Evolutionary conservation across 2,113 vertebrate genomes (phyloP).

Genomic region (Mesocricetus auratus): DNA sequence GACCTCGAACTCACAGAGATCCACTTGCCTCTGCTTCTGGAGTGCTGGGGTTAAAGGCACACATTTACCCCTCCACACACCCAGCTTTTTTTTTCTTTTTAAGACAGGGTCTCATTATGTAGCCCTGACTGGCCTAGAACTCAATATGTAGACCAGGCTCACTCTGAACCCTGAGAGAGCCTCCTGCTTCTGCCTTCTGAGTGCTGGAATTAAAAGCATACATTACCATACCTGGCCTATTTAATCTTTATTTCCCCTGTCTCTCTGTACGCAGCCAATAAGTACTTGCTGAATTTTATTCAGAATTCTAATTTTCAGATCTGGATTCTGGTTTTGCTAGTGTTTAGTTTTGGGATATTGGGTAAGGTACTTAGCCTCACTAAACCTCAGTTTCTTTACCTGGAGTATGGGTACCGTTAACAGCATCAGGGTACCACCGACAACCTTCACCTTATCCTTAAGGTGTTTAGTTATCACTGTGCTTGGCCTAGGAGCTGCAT

Average conservation of each 20-base stretch:
- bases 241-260: not conserved
- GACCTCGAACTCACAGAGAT: too few relatives aligned
- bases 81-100: not conserved
- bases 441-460: not conserved
- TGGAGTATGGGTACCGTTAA: not conserved
- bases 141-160: not conserved
- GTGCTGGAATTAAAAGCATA: not conserved
- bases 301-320: not conserved
- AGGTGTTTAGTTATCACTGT: not conserved
- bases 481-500: not conserved
- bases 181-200: not conserved
- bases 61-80: too few relatives aligned
- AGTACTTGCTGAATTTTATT: not conserved
- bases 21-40: too few relatives aligned
- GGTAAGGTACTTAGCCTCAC: not conserved
- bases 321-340: conserved; percentile 4
- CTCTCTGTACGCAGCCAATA: conserved; percentile 3
- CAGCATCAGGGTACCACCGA: not conserved
- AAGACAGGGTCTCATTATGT: not conserved
- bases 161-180: not conserved
- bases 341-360: not conserved
- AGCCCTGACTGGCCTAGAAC: not conserved
- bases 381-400: not conserved
- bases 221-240: not conserved
- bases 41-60: too few relatives aligned